phyloP scores from a whole-genome alignment of 2,797 vertebrate species.

The Decapterus maruadsi region DNA sequence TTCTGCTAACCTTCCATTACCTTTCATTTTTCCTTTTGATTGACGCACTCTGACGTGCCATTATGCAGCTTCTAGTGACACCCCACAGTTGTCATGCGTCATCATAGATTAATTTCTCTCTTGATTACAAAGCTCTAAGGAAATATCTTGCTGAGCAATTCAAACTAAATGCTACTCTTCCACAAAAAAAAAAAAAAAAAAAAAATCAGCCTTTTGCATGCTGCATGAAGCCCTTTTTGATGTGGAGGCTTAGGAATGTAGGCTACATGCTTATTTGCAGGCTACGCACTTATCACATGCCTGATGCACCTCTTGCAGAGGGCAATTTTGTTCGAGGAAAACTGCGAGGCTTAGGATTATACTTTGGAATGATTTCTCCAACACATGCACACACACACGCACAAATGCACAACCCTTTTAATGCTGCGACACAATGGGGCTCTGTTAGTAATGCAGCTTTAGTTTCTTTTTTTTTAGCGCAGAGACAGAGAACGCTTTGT shows the following conservation, averaged over 20 bases:
- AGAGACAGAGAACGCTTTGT: slow-evolving; percentile 59
- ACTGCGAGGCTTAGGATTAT: slow-evolving; percentile 70
- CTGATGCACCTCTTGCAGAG: slow-evolving; percentile 59
- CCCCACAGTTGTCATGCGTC: slow-evolving; percentile 13
- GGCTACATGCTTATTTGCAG: slow-evolving; percentile 76
- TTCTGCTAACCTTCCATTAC: slow-evolving; percentile 4
- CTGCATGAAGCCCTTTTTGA: slow-evolving; percentile 64
- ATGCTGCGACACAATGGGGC: slow-evolving; percentile 67
- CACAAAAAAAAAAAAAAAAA: slow-evolving; percentile 4
- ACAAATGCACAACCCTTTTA: slow-evolving; percentile 42
- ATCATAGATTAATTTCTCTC: slow-evolving; percentile 12
- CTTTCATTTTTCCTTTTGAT: slow-evolving; percentile 17
- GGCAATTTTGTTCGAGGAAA: slow-evolving; percentile 62
- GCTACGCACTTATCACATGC: slow-evolving; percentile 66
- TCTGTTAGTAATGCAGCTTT: slow-evolving; percentile 70
- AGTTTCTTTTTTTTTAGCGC: slow-evolving; percentile 48
- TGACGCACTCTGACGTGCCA: slow-evolving; percentile 1
- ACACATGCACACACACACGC: slow-evolving; percentile 25
- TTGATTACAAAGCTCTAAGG: slow-evolving; percentile 37
- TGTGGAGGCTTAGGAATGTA: slow-evolving; percentile 70
- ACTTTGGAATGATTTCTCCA: slow-evolving; percentile 45
- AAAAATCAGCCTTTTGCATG: slow-evolving; percentile 35
- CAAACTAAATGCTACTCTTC: slow-evolving; percentile 28
- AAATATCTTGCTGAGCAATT: slow-evolving; percentile 28
- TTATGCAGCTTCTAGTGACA: slow-evolving; percentile 18